phyloP scores from a whole-genome alignment of 2,888 invertebrate species.

The Pedicia rivosa region DNA sequence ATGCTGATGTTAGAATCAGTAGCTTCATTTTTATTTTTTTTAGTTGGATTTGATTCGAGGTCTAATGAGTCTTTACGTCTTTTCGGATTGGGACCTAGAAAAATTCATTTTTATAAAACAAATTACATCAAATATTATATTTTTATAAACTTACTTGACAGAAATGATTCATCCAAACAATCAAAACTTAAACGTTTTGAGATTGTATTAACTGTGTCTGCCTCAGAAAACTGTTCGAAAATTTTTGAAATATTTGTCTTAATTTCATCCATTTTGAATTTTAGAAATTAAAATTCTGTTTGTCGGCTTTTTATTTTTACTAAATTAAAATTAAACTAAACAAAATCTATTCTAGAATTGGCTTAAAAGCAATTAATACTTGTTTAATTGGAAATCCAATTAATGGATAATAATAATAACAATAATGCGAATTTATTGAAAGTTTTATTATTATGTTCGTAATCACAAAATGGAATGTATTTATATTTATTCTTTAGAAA shows the following conservation, averaged over 20 bases:
- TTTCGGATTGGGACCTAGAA: constrained; percentile 22
- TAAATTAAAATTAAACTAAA: background rate
- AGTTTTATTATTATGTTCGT: background rate
- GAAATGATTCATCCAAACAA: constrained; percentile 20
- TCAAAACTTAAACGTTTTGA: constrained; percentile 27
- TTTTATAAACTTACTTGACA: constrained; percentile 15
- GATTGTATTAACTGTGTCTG: constrained; percentile 22
- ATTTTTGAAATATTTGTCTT: constrained; percentile 26
- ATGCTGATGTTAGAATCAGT: constrained; percentile 11
- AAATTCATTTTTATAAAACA: background rate
- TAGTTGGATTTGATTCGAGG: constrained; percentile 8
- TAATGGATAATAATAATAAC: no score
- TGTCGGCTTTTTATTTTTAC: background rate
- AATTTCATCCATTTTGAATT: constrained; percentile 25
- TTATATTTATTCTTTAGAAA: no score
- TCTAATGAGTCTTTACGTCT: constrained; percentile 20
- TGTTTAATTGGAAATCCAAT: no score
- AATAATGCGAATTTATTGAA: no score
- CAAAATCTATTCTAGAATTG: no score
- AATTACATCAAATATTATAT: background rate
- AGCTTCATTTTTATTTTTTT: constrained; percentile 12
- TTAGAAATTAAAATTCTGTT: no score
- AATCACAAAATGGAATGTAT: no score
- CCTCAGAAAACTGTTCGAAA: constrained; percentile 24
- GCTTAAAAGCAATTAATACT: no score